Evolutionary conservation across 2,888 invertebrate genomes (phyloP), one percentile per base, ranked within the genome.

Genomic region (Troglohyphantes excavatus): DNA sequence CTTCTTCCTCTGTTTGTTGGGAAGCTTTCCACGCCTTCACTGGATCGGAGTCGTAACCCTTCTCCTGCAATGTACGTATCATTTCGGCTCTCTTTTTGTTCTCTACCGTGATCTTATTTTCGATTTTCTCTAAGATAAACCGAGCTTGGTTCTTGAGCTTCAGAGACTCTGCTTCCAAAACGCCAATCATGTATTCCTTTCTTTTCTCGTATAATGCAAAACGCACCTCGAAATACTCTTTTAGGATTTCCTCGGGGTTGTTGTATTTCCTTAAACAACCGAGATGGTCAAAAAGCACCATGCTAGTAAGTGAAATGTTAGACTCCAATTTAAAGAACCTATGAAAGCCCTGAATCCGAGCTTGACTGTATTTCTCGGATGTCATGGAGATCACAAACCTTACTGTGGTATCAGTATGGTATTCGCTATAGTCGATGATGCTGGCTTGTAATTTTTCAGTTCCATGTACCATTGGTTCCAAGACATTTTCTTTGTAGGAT

Each of bases 41-140:
- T 0, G 96, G 96, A 93, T 96, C 96, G 0, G 95, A 94, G 83
- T 94, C 94, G 93, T 94, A 94, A 92, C 96, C 96, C 92, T 96
- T 95, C 92, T 95, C 95, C 6, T 97, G 94, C 59, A 98, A 94
- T 93, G 98, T 97, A 33, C 97, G 96, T 43, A 98, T 96, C 95
- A 98, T 97, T 0, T 94, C 96, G 93, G 97, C 97, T 92, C 98
- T 96, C 26, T 73, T 85, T 11, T 43, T 27, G 33, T 90, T 75
- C 94, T 99, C 99, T 21, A 84, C 79, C 2, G 68, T 43, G n/a
- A 94, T 93, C 75, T 95, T 96, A 65, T 96, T 96, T 92, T 97
- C 97, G 93, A 99, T 99, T 94, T 99, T 99, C 94, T 99, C 99
- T 85, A 97, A 93, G 89, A 99, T 99, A 94, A 99, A 99, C 83